Conservation (phyloP, 2,797 vertebrate species). For the Pseudochirops cupreus region DNA sequence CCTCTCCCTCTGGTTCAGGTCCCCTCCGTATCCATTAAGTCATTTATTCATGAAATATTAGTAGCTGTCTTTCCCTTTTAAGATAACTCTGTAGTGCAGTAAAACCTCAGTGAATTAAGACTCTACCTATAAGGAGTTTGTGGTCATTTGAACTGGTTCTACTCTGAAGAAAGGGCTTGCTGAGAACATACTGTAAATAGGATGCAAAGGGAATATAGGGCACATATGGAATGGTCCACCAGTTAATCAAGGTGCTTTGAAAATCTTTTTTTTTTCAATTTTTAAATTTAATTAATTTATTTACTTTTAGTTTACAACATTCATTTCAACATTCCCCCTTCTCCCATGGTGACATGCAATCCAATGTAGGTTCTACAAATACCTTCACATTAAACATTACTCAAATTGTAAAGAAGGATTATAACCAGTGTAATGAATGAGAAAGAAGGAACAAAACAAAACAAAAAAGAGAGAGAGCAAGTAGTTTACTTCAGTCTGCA, state of each 20-base stretch:
- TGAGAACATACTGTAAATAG: background rate
- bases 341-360: no score
- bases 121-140: background rate
- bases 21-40: background rate
- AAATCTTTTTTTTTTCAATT: background rate
- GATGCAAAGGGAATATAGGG: background rate
- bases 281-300: no score
- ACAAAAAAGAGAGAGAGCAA: no score
- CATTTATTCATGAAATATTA: background rate
- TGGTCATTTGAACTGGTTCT: background rate
- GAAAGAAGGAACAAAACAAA: no score
- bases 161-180: background rate
- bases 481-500: no score
- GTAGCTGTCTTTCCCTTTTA: background rate
- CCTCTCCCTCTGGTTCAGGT: background rate
- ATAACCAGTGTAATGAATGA: no score
- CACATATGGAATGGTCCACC: background rate
- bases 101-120: background rate
- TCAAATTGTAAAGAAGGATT: no score
- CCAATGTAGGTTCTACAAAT: no score
- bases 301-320: no score
- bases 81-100: background rate
- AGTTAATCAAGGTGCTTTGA: background rate
- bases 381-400: no score
- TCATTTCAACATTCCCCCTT: no score